These are phyloP conservation scores for Gymnothorax javanicus DNA, from an alignment of 2,797 vertebrate species.

Conservation along the genomic window DNA sequence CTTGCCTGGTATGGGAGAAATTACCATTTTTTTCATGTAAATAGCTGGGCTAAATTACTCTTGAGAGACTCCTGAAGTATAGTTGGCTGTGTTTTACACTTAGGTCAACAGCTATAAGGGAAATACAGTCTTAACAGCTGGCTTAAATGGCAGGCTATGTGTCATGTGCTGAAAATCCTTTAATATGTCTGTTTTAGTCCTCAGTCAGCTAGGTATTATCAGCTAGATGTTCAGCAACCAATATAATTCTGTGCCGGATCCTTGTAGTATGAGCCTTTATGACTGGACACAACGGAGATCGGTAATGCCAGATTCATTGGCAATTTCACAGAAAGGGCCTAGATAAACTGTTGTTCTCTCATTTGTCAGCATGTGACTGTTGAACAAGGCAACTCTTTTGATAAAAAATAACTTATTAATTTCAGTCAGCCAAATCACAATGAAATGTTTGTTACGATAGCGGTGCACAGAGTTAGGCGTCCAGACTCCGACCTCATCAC, in stretches of 20 bases:
- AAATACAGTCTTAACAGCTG: background rate
- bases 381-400: background rate
- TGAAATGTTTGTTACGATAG: too few species aligned
- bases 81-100: background rate
- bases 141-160: background rate
- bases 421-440: too few species aligned
- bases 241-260: too few species aligned
- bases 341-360: background rate
- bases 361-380: background rate
- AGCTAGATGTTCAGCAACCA: background rate
- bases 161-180: background rate
- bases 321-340: background rate
- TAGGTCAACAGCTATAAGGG: background rate
- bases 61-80: background rate
- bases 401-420: background rate
- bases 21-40: background rate
- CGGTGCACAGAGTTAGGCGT: too few species aligned
- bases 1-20: background rate
- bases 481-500: too few species aligned
- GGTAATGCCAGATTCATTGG: background rate
- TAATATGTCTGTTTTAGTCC: background rate
- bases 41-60: slow-evolving; percentile 5
- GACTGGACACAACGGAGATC: background rate
- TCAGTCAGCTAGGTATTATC: background rate
- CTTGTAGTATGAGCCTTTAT: background rate